Conservation (phyloP, 2,113 vertebrate genomes). For the Andinoacara biseriatus region DNA sequence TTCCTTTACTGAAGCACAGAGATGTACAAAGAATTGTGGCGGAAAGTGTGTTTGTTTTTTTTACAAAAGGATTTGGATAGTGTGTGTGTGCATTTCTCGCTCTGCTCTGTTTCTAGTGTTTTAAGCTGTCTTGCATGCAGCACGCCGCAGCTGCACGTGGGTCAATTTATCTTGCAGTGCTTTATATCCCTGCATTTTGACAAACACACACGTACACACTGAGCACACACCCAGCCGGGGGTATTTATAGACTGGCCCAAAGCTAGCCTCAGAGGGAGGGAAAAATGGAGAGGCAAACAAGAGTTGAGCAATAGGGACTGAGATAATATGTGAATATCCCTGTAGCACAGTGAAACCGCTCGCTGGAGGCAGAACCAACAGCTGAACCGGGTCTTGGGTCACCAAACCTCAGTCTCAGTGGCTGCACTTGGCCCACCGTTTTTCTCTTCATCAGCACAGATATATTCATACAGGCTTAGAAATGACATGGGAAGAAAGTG, state of each 20-base stretch:
- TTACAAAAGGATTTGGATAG: neutral
- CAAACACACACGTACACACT: conserved; percentile 33
- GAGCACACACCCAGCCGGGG: conserved; percentile 37
- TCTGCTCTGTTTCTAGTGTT: neutral
- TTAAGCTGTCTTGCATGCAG: neutral
- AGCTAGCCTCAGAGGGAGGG: conserved; percentile 43
- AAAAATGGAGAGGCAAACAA: conserved; percentile 11
- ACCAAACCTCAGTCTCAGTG: neutral
- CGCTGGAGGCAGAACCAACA: conserved; percentile 32
- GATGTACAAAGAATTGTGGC: neutral
- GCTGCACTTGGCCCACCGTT: neutral
- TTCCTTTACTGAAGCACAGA: conserved; percentile 18
- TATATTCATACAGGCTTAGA: conserved; percentile 41
- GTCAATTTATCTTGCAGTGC: conserved; percentile 52
- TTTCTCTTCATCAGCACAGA: conserved; percentile 15
- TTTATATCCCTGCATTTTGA: conserved; percentile 54
- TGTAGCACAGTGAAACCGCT: conserved; percentile 35
- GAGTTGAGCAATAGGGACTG: conserved; percentile 11
- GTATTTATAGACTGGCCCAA: conserved; percentile 70
- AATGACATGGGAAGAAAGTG: neutral
- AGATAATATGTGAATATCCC: conserved; percentile 36
- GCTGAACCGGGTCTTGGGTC: neutral
- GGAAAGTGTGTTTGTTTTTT: neutral
- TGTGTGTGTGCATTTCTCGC: neutral
- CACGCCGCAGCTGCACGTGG: conserved; percentile 39